Evolutionary conservation across 2,888 invertebrate genomes (phyloP).

Genomic region (Unio pictorum): DNA sequence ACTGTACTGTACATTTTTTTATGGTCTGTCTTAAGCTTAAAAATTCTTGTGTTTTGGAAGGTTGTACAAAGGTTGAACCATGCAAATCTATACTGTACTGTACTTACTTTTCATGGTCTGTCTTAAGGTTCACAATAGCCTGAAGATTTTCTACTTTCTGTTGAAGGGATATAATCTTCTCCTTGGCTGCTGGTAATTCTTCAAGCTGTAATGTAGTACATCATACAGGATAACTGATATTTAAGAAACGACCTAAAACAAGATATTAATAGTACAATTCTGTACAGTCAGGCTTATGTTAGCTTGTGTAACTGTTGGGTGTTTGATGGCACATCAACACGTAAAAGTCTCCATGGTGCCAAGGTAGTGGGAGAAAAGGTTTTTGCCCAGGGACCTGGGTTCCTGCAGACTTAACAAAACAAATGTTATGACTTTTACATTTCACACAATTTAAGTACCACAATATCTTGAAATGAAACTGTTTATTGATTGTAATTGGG

Average conservation of each 20-base stretch:
- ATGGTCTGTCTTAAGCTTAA: slow-evolving; percentile 77
- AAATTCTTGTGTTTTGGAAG: no score
- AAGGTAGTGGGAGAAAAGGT: no score
- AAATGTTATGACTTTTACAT: no score
- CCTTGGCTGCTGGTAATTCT: slow-evolving; percentile 80
- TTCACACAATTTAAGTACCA: no score
- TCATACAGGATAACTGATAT: not conserved
- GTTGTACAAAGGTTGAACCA: not conserved
- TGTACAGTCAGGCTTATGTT: not conserved
- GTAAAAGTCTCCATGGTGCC: not conserved
- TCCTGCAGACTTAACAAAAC: no score
- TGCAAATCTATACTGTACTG: not conserved
- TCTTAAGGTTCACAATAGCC: slow-evolving; percentile 81
- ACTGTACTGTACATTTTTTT: slow-evolving; percentile 77
- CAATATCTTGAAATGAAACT: no score
- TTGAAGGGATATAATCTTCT: slow-evolving; percentile 83
- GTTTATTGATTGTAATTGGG: no score
- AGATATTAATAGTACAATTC: not conserved
- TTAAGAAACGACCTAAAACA: not conserved
- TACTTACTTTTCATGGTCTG: slow-evolving; percentile 81
- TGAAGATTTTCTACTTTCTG: slow-evolving; percentile 90
- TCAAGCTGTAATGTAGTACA: slow-evolving; percentile 74
- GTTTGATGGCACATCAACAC: not conserved
- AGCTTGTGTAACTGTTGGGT: not conserved
- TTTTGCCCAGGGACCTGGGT: no score